Percentiles rank a stretch among this genome's conserved stretches.
phyloP scores from a whole-genome alignment of 2,888 invertebrate species.

The Octodonta nipae region DNA sequence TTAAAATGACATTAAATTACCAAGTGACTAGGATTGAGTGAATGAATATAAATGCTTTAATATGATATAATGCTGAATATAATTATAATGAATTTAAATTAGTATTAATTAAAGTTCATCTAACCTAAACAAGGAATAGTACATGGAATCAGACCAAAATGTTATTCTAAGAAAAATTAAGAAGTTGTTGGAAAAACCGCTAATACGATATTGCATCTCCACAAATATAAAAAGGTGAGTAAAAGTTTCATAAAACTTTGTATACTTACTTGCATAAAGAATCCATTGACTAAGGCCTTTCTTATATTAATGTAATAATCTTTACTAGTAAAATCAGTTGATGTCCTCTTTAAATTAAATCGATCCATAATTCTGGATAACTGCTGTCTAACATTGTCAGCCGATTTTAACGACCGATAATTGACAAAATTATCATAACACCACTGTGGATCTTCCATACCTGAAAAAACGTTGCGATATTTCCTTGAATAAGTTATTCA shows the following conservation, averaged over 20 bases:
- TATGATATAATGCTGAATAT: too few species aligned
- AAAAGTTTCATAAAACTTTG: slow-evolving; percentile 8
- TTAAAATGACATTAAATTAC: too few species aligned
- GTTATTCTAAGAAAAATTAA: too few species aligned
- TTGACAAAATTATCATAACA: slow-evolving; percentile 99
- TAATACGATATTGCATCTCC: too few species aligned
- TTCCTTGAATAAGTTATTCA: background rate
- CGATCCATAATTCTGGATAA: slow-evolving; percentile 97
- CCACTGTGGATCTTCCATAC: slow-evolving; percentile 97
- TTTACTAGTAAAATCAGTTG: slow-evolving; percentile 95
- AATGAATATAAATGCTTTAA: too few species aligned
- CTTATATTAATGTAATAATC: slow-evolving; percentile 98
- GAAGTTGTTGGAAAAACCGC: too few species aligned
- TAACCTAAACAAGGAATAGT: too few species aligned
- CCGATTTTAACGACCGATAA: slow-evolving; percentile 93
- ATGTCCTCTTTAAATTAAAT: slow-evolving; percentile 81
- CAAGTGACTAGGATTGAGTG: too few species aligned
- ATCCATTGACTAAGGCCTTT: slow-evolving; percentile 94
- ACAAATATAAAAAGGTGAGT: slow-evolving; percentile 5
- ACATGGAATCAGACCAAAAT: too few species aligned
- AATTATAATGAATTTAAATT: too few species aligned
- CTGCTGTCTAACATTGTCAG: slow-evolving; percentile 95
- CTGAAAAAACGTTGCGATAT: slow-evolving; percentile 37
- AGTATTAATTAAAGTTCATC: too few species aligned
- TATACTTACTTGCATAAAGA: slow-evolving; percentile 89